phyloP scores from a whole-genome alignment of 2,797 vertebrate species.

The Amniataba percoides region DNA sequence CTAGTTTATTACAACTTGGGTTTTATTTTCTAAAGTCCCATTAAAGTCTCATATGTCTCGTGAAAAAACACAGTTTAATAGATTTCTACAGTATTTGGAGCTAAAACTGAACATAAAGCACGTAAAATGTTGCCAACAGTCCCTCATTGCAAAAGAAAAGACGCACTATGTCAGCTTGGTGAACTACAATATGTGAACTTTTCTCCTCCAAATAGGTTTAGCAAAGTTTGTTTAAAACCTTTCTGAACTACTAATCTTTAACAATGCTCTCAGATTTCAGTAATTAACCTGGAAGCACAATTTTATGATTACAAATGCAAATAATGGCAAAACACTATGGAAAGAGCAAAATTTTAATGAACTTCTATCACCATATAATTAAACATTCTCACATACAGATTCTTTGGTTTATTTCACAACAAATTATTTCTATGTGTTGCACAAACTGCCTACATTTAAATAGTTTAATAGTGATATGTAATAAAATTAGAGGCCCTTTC shows the following conservation, averaged over 20 bases:
- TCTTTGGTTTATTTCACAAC: constrained; percentile 2
- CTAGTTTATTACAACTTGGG: no score
- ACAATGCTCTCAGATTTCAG: not conserved
- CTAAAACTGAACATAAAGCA: not conserved
- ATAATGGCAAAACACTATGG: not conserved
- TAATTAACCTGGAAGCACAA: not conserved
- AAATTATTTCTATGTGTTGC: not conserved
- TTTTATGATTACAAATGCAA: not conserved
- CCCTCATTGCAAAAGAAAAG: not conserved
- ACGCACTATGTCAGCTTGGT: not conserved
- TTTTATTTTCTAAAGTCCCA: not conserved
- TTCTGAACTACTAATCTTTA: not conserved
- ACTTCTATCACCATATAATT: not conserved
- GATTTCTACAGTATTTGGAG: not conserved
- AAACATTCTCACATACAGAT: not conserved
- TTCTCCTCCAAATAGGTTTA: not conserved
- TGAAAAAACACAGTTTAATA: not conserved
- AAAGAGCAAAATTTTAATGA: not conserved
- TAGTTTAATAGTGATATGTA: not conserved
- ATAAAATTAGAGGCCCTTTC: constrained; percentile 5
- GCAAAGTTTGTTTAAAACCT: not conserved
- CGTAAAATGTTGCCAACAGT: not conserved
- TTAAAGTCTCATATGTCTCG: no score
- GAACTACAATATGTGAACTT: not conserved
- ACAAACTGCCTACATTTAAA: not conserved